Evolutionary conservation across 1,140 invertebrate genomes (phyloP), one percentile per base, ranked within the genome.

Genomic region (Zophobas morio): DNA sequence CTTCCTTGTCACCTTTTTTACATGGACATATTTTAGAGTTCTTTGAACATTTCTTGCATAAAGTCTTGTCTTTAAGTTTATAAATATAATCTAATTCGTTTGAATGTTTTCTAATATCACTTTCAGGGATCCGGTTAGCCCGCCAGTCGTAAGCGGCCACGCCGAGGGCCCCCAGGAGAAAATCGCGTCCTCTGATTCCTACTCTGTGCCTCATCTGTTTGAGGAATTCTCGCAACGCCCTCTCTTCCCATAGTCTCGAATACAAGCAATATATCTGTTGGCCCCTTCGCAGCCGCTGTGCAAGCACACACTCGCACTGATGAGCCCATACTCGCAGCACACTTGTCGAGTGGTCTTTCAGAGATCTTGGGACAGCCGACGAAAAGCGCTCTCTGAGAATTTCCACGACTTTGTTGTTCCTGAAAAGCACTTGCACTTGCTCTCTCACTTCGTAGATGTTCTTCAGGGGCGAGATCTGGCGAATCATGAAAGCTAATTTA

Each of bases 271-370:
- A 88, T 80, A 93, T 87, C 79, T 92, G 91, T 78, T 92, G 88
- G 20, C 89, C 88, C 46, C 91, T 87, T 51, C 90, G 85, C 0
- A 92, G 83, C 8, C 90, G 87, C 81, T 93, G 90, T 2, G 91
- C 91, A 33, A 91, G 78, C 1, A 93, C 89, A 77, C 89, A 92
- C 84, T 92, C 91, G 79, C 90, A 91, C 79, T 93, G 91, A 79
- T 86, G 87, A 2, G 87, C 85, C 87, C 91, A 93, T 53, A 87
- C 82, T 78, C 86, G 87, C 6, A 90, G 80, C 6, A 89, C 84
- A 40, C 84, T 86, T 20, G 84, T 81, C 5, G 88, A 88, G 75
- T 88, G 86, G 74, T 86, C 84, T 81, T 88, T 88, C 6, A 57
- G 49, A 66, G 57, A 76, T 34, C 54, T n/a, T 1, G 47, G 49